Evolutionary conservation across 2,797 vertebrate species (phyloP).

Genomic region (Bryconaethiops microstoma): DNA sequence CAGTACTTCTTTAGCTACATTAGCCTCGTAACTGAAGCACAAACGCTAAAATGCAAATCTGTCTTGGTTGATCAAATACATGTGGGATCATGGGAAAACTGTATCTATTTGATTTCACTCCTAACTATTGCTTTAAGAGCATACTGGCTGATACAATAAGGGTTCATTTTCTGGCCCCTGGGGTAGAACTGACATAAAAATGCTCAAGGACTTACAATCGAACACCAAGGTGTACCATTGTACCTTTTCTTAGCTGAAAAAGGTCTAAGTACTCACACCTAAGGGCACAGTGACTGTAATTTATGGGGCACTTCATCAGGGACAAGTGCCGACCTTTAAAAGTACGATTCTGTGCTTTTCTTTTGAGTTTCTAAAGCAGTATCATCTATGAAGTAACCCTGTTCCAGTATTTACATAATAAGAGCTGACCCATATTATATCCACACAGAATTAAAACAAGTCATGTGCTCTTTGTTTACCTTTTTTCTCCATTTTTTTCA

Average conservation of each 20-base stretch:
- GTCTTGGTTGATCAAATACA: not conserved
- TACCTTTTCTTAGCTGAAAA: conserved; percentile 13
- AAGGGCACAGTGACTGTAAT: not conserved
- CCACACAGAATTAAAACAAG: not conserved
- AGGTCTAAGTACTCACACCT: not conserved
- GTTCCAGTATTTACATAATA: not conserved
- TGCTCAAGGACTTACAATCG: not conserved
- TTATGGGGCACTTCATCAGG: not conserved
- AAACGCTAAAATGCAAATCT: too few relatives aligned
- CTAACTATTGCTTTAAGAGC: not conserved
- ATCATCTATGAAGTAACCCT: too few relatives aligned
- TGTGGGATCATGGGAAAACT: not conserved
- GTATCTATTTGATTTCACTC: not conserved
- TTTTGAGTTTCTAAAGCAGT: not conserved
- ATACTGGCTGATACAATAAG: not conserved
- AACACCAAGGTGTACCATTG: not conserved
- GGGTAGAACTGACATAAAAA: not conserved
- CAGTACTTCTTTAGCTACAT: too few relatives aligned
- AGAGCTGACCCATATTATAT: not conserved
- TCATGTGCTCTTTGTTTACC: conserved; percentile 71
- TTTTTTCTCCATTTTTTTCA: conserved; percentile 99
- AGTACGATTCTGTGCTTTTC: not conserved
- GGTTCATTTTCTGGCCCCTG: not conserved
- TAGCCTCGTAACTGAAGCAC: too few relatives aligned
- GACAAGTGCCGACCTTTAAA: not conserved